Evolutionary conservation across 2,113 vertebrate genomes (phyloP).

Genomic region (Cyphomyrus discorhynchus): DNA sequence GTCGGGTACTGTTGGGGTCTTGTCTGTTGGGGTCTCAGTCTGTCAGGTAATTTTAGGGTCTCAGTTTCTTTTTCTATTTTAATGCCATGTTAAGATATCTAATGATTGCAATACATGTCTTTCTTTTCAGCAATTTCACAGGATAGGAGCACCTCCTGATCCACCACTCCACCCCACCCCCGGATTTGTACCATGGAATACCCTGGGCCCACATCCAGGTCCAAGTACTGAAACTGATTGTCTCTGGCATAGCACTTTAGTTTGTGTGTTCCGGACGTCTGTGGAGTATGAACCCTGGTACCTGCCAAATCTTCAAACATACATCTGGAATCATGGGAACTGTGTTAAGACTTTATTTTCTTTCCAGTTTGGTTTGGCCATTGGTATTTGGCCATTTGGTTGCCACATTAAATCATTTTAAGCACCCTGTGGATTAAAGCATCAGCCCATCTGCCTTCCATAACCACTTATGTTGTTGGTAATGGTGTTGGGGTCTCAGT

Average conservation of each 20-base stretch:
- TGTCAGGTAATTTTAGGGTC: background rate
- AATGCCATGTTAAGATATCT: background rate
- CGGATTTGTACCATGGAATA: constrained; percentile 7
- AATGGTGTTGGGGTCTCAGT: background rate
- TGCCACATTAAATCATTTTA: background rate
- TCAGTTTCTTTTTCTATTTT: background rate
- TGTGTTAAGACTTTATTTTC: background rate
- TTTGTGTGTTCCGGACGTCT: background rate
- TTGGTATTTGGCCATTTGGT: background rate
- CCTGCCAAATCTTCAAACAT: background rate
- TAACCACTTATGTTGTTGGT: background rate
- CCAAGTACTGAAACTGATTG: background rate
- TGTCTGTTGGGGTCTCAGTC: too few species aligned
- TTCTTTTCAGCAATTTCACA: constrained; percentile 34
- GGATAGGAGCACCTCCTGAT: constrained; percentile 27
- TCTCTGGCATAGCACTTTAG: constrained; percentile 11
- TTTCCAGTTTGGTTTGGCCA: too few species aligned
- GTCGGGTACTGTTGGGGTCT: too few species aligned
- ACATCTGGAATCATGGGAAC: background rate
- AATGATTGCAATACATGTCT: background rate
- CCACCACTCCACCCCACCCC: background rate
- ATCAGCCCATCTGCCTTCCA: background rate
- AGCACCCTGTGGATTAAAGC: background rate
- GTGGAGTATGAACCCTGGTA: constrained; percentile 7
- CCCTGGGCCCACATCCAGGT: too few species aligned